A percentile compares a stretch with the other conserved stretches of the same genome.
Evolutionary conservation across 1,140 invertebrate species (phyloP).

Genomic region (Contarinia nasturtii): DNA sequence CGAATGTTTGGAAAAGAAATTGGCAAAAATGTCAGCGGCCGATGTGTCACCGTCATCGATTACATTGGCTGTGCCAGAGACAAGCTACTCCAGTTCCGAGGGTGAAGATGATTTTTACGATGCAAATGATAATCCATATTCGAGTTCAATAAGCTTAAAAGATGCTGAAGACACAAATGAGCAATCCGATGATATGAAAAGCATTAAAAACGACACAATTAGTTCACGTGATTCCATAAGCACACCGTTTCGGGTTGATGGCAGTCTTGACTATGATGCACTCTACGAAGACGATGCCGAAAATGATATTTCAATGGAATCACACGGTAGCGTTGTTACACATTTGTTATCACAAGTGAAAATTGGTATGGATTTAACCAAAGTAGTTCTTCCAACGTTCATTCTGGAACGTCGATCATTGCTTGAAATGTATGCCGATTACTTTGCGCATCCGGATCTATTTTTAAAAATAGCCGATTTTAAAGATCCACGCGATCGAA

Average conservation of each 20-base stretch:
- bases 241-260: constrained; percentile 34
- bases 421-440: constrained; percentile 95
- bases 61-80: constrained; percentile 49
- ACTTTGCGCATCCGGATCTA: constrained; percentile 93
- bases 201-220: background rate
- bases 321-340: constrained; percentile 84
- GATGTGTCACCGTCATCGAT: constrained; percentile 11
- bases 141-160: constrained; percentile 10
- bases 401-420: constrained; percentile 88
- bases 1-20: constrained; percentile 31
- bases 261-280: constrained; percentile 52
- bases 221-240: too few relatives aligned
- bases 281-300: constrained; percentile 79
- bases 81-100: constrained; percentile 89
- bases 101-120: constrained; percentile 95
- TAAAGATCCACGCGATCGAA: constrained; percentile 65
- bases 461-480: constrained; percentile 78
- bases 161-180: too few relatives aligned
- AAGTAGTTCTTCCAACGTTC: constrained; percentile 92
- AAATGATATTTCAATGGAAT: constrained; percentile 73
- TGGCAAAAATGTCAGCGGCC: constrained; percentile 5
- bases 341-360: constrained; percentile 90
- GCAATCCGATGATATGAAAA: background rate
- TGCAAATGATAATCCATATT: constrained; percentile 61
- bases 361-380: constrained; percentile 97